Percentiles rank a stretch among this genome's conserved stretches.
These are phyloP conservation scores for Phaonia tiefii DNA, from an alignment of 2,888 invertebrate species.

Conservation along the genomic window DNA sequence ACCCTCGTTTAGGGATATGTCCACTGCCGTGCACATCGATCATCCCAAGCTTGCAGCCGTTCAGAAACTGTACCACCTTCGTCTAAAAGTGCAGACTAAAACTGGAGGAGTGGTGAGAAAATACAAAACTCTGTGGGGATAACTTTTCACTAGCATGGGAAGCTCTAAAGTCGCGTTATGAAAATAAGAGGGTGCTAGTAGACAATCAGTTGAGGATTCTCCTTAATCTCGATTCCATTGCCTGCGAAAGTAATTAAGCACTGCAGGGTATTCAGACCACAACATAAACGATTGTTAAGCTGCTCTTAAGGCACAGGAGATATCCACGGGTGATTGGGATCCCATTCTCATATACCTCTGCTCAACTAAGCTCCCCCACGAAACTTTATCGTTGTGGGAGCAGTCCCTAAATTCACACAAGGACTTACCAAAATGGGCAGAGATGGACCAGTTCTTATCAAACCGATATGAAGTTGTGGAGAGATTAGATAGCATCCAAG, in stretches of 20 bases:
- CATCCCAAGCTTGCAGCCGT: conserved; percentile 23
- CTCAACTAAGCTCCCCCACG: conserved; percentile 33
- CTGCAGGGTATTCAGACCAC: conserved; percentile 10
- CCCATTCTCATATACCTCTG: conserved; percentile 35
- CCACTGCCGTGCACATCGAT: conserved; percentile 29
- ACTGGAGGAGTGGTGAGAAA: conserved; percentile 19
- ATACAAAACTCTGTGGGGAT: conserved; percentile 22
- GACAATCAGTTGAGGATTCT: conserved; percentile 33
- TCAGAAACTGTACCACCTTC: conserved; percentile 33
- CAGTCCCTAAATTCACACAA: conserved; percentile 35
- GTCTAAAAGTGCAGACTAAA: conserved; percentile 25
- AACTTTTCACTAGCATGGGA: conserved; percentile 41
- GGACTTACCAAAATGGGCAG: conserved; percentile 32
- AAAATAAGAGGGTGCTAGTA: conserved; percentile 44
- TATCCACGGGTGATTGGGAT: conserved; percentile 22
- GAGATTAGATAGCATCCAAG: conserved; percentile 6
- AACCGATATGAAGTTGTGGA: conserved; percentile 35
- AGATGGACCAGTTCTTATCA: conserved; percentile 24
- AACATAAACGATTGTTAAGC: conserved; percentile 31
- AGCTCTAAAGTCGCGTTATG: conserved; percentile 33
- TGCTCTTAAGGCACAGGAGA: conserved; percentile 8
- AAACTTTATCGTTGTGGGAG: conserved; percentile 10
- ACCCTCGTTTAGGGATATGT: conserved; percentile 47
- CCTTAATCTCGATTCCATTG: background rate
- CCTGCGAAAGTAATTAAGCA: conserved; percentile 20